Evolutionary conservation across 2,888 invertebrate species (phyloP).

Genomic region (Ectropis crepuscularia): DNA sequence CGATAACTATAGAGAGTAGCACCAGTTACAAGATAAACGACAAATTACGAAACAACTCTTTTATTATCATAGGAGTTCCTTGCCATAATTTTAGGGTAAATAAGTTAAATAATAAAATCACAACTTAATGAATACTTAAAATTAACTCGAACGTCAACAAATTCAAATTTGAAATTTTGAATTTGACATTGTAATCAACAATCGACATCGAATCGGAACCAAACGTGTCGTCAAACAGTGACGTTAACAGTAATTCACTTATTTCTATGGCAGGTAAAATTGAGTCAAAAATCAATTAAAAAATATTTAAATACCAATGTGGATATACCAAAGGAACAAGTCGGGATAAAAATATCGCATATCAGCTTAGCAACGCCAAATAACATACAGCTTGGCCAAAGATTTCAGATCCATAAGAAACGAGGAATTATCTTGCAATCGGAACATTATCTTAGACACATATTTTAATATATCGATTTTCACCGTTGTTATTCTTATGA

Average conservation of each 20-base stretch:
- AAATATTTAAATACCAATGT: slow-evolving; percentile 69
- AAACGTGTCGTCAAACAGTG: slow-evolving; percentile 51
- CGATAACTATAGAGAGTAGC: too few relatives aligned
- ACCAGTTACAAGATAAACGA: slow-evolving; percentile 40
- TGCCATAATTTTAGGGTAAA: slow-evolving; percentile 83
- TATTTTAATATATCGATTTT: slow-evolving; percentile 12
- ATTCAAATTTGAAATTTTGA: slow-evolving; percentile 66
- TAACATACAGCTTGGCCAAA: slow-evolving; percentile 14
- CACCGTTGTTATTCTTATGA: slow-evolving; percentile 29
- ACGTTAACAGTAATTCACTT: slow-evolving; percentile 74
- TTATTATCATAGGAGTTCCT: slow-evolving; percentile 81
- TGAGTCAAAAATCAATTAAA: slow-evolving; percentile 74
- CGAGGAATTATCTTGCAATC: slow-evolving; percentile 6
- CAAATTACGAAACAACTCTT: slow-evolving; percentile 68
- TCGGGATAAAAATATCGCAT: slow-evolving; percentile 58
- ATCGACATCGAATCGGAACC: slow-evolving; percentile 40
- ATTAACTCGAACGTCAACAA: slow-evolving; percentile 73
- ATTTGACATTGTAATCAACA: slow-evolving; percentile 59
- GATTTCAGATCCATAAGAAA: slow-evolving; percentile 32
- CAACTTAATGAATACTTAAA: slow-evolving; percentile 84
- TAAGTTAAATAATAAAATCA: slow-evolving; percentile 83
- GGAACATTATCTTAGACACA: slow-evolving; percentile 5
- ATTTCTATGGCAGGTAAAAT: slow-evolving; percentile 83
- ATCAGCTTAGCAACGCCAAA: slow-evolving; percentile 45
- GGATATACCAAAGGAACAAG: slow-evolving; percentile 63